A percentile compares a stretch with the other conserved stretches of the same genome.
phyloP scores from a whole-genome alignment of 1,140 invertebrate species.

The Drosophila obscura region DNA sequence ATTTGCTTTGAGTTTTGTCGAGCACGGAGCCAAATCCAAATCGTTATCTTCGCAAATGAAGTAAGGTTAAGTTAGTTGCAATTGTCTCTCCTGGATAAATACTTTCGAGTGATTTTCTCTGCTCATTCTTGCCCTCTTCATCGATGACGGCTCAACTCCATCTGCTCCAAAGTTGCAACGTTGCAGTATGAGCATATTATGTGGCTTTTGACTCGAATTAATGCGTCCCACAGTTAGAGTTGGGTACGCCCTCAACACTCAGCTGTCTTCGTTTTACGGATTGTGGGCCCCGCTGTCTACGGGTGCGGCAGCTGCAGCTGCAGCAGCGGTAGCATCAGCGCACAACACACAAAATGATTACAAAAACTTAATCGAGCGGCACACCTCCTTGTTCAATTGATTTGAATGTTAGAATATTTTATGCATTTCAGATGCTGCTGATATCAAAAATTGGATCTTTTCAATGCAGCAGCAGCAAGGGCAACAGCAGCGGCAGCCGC shows the following conservation, averaged over 20 bases:
- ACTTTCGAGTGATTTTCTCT: too few relatives aligned
- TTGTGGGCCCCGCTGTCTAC: background rate
- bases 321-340: conserved; percentile 54
- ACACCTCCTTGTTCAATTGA: conserved; percentile 43
- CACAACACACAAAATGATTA: conserved; percentile 29
- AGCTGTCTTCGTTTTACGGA: conserved; percentile 20
- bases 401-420: conserved; percentile 66
- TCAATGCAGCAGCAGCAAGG: background rate
- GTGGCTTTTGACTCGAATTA: conserved; percentile 6
- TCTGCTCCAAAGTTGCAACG: background rate
- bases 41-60: background rate
- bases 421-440: conserved; percentile 27
- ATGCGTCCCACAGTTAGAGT: conserved; percentile 32
- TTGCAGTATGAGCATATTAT: background rate
- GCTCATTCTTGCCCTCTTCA: conserved; percentile 1
- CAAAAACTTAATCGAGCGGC: conserved; percentile 50
- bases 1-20: conserved; percentile 33
- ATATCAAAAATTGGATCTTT: conserved; percentile 29
- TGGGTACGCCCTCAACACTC: conserved; percentile 26
- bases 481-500: too few relatives aligned
- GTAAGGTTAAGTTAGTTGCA: too few relatives aligned
- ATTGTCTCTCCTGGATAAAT: too few relatives aligned
- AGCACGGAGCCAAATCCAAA: background rate
- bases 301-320: conserved; percentile 33
- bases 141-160: conserved; percentile 3